These are phyloP conservation scores for Amphilophus citrinellus DNA, from an alignment of 2,113 vertebrate species.

Conservation along the genomic window DNA sequence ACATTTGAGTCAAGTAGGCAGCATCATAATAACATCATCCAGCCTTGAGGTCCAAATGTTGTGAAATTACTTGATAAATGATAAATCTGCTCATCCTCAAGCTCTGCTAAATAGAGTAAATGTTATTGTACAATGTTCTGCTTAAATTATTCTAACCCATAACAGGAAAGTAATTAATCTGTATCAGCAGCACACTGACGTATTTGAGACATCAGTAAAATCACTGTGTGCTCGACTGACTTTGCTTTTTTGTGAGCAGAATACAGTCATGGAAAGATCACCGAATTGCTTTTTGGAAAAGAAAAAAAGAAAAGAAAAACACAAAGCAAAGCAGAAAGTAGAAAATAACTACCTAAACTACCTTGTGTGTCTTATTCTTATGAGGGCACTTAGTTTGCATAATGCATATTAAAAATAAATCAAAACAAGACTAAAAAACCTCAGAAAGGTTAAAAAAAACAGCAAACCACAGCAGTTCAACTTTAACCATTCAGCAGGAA, in stretches of 20 bases:
- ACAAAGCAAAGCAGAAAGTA: neutral
- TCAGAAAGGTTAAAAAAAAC: neutral
- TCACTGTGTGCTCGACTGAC: too few species aligned
- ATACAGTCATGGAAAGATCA: neutral
- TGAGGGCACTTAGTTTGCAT: neutral
- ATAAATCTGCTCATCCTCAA: conserved; percentile 28
- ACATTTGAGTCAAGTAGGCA: conserved; percentile 9
- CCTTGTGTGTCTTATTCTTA: neutral
- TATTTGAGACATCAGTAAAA: neutral
- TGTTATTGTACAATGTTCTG: conserved; percentile 14
- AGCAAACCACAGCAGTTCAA: neutral
- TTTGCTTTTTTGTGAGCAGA: too few species aligned
- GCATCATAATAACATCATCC: conserved; percentile 28
- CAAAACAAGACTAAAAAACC: neutral
- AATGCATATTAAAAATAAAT: neutral
- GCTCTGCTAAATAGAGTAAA: conserved; percentile 17
- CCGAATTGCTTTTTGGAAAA: neutral
- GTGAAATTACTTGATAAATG: conserved; percentile 2
- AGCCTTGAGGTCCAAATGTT: conserved; percentile 19
- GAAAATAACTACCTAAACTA: neutral
- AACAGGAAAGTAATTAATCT: conserved; percentile 17
- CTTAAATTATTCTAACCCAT: conserved; percentile 27
- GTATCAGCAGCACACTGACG: neutral
- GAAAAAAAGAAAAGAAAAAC: neutral
- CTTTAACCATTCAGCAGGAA: neutral